Conservation (phyloP, 1,140 invertebrate species). For the Sipha flava region DNA sequence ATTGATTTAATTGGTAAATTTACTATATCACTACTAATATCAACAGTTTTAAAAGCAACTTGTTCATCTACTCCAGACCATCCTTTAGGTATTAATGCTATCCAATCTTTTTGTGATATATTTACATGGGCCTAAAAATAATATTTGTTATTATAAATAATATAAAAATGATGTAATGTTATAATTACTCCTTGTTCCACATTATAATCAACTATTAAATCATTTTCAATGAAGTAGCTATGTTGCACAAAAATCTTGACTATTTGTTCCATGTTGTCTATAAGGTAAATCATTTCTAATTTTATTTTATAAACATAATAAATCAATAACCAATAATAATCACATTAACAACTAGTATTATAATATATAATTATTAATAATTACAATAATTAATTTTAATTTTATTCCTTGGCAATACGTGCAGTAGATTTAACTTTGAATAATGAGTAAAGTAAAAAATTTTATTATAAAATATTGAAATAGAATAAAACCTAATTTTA, state of each 20-base stretch:
- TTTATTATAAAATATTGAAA: too few relatives aligned
- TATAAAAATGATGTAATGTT: neutral
- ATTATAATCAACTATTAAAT: constrained; percentile 21
- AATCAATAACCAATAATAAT: neutral
- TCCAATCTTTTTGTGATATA: constrained; percentile 6
- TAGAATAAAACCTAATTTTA: too few relatives aligned
- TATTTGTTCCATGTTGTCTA: constrained; percentile 24
- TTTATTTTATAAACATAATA: too few relatives aligned
- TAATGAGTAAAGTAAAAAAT: too few relatives aligned
- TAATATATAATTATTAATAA: too few relatives aligned
- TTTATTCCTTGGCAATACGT: too few relatives aligned
- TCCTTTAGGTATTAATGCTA: constrained; percentile 24
- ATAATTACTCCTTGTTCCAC: constrained; percentile 5
- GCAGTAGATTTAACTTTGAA: too few relatives aligned
- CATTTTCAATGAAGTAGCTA: constrained; percentile 15
- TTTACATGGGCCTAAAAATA: neutral
- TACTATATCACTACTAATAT: neutral
- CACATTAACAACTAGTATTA: too few relatives aligned
- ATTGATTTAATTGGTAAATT: constrained; percentile 15
- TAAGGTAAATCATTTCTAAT: too few relatives aligned
- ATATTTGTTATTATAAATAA: neutral
- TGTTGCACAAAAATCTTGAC: constrained; percentile 23
- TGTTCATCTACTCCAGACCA: constrained; percentile 22
- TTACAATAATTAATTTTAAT: too few relatives aligned
- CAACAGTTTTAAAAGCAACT: constrained; percentile 15